Evolutionary conservation across 2,797 vertebrate genomes (phyloP).

Genomic region (Bovichtus variegatus): DNA sequence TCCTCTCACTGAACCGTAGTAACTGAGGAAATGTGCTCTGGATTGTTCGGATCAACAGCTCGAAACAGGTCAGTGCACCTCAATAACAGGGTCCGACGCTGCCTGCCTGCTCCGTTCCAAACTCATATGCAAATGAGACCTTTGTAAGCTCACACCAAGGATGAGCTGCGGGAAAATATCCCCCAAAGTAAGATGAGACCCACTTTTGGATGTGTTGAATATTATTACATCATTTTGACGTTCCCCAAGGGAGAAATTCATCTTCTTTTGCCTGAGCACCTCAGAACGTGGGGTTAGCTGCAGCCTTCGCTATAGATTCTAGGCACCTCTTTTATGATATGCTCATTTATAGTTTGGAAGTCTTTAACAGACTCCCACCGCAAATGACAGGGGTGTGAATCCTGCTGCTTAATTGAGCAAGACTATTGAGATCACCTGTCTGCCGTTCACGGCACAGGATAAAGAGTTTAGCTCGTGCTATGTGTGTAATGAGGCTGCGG

Average conservation of each 20-base stretch:
- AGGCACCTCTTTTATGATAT: slow-evolving; percentile 22
- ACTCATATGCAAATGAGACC: slow-evolving; percentile 70
- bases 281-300: slow-evolving; percentile 12
- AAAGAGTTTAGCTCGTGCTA: slow-evolving; percentile 72
- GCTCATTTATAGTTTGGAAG: slow-evolving; percentile 35
- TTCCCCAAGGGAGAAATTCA: slow-evolving; percentile 47
- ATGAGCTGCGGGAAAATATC: slow-evolving; percentile 47
- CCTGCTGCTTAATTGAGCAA: slow-evolving; percentile 78
- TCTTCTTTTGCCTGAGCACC: slow-evolving; percentile 24
- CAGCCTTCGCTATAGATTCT: slow-evolving; percentile 25
- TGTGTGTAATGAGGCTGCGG: slow-evolving; percentile 84
- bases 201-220: slow-evolving; percentile 47
- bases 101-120: slow-evolving; percentile 43
- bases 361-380: slow-evolving; percentile 41
- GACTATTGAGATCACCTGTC: slow-evolving; percentile 70
- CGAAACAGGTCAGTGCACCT: slow-evolving; percentile 62
- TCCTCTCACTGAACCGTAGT: slow-evolving; percentile 40
- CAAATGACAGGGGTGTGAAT: slow-evolving; percentile 44
- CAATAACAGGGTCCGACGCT: slow-evolving; percentile 58
- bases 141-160: slow-evolving; percentile 52
- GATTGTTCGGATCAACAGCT: slow-evolving; percentile 68
- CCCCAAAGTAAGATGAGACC: slow-evolving; percentile 32
- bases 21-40: slow-evolving; percentile 43
- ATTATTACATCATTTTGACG: slow-evolving; percentile 58
- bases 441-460: slow-evolving; percentile 68